phyloP scores from a whole-genome alignment of 2,113 vertebrate genomes.

The Aptenodytes forsteri region DNA sequence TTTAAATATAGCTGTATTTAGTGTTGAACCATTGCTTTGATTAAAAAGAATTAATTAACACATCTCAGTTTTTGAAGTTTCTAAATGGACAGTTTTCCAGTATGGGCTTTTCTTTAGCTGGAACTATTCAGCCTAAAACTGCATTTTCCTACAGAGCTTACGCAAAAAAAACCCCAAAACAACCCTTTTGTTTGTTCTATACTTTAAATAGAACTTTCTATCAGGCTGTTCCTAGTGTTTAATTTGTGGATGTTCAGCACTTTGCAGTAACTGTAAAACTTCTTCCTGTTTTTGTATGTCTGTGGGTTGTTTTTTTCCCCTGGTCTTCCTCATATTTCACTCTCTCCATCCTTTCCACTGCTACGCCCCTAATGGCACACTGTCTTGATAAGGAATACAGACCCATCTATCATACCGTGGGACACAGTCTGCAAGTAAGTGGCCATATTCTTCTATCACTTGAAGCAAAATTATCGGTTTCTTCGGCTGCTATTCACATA shows the following conservation, averaged over 20 bases:
- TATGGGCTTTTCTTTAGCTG: background rate
- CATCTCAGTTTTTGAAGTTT: background rate
- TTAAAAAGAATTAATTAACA: background rate
- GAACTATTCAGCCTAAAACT: background rate
- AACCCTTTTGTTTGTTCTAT: background rate
- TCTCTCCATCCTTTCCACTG: background rate
- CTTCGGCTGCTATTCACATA: background rate
- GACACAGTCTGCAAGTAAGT: background rate
- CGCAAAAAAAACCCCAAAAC: background rate
- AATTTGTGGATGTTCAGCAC: slow-evolving; percentile 13
- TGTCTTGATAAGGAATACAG: background rate
- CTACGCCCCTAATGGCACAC: background rate
- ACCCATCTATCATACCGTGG: background rate
- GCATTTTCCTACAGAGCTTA: background rate
- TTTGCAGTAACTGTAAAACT: background rate
- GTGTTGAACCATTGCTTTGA: background rate
- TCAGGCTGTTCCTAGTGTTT: background rate
- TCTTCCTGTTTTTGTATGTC: slow-evolving; percentile 21
- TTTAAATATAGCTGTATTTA: background rate
- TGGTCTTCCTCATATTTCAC: background rate
- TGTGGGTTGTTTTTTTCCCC: background rate
- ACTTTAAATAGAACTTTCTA: background rate
- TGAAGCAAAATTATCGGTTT: background rate
- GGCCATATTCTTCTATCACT: background rate
- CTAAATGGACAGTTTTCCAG: background rate